Conservation (phyloP, 2,797 vertebrate genomes). For the Eutrigla gurnardus region DNA sequence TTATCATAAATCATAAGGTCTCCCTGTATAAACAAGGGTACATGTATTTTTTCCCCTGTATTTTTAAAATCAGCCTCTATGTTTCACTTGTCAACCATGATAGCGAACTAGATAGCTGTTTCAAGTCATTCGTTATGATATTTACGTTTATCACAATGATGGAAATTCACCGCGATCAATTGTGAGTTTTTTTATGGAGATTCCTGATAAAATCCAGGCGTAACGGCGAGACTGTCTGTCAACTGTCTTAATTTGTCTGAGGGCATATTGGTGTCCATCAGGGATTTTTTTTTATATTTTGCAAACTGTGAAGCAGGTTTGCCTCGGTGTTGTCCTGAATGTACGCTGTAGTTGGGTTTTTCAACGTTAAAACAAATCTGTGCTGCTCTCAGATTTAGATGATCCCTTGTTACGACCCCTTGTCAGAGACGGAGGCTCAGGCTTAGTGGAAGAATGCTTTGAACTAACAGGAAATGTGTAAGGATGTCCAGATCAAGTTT, state of each 20-base stretch:
- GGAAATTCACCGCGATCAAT: no score
- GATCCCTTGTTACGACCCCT: background rate
- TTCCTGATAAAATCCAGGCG: no score
- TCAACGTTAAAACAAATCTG: conserved; percentile 35
- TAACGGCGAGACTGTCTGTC: background rate
- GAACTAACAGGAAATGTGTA: background rate
- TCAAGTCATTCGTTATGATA: no score
- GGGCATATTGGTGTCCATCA: background rate
- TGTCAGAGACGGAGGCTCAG: background rate
- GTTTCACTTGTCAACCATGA: no score
- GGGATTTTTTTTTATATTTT: conserved; percentile 17
- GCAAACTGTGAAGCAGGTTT: background rate
- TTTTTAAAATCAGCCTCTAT: no score
- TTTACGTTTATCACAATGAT: no score
- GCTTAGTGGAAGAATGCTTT: conserved; percentile 3
- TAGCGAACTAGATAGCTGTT: no score
- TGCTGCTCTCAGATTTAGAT: conserved; percentile 16
- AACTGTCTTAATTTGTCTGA: background rate
- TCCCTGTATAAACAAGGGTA: no score
- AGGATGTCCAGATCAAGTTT: background rate
- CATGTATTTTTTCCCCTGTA: no score
- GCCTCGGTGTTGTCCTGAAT: background rate
- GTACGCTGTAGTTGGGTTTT: background rate
- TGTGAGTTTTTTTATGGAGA: no score
- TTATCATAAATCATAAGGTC: no score